Percentiles rank a stretch among this genome's conserved stretches.
These are phyloP conservation scores for Rhagium mordax DNA, from an alignment of 2,888 invertebrate species.

Conservation along the genomic window DNA sequence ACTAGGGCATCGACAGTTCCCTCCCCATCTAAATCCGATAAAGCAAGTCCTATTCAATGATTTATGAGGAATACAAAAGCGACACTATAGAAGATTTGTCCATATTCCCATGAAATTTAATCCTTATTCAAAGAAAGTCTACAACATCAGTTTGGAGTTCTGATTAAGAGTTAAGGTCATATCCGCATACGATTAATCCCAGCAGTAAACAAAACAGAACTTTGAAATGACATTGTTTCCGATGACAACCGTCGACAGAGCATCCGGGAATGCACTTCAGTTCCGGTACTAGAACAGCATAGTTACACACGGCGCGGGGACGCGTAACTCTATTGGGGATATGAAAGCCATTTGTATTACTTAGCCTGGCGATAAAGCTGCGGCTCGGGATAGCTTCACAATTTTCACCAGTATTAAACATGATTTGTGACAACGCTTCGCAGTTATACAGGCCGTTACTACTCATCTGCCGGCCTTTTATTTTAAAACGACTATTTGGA, in stretches of 20 bases:
- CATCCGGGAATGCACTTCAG: constrained; percentile 51
- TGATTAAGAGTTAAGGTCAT: constrained; percentile 9
- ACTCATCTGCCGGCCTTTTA: constrained; percentile 53
- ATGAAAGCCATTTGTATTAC: constrained; percentile 72
- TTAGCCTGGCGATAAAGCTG: constrained; percentile 72
- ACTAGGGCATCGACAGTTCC: too few species aligned
- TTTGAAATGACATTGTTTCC: constrained; percentile 58
- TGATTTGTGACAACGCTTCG: constrained; percentile 68
- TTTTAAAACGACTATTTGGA: constrained; percentile 18
- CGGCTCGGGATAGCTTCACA: constrained; percentile 68
- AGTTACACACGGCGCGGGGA: constrained; percentile 45
- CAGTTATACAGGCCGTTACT: constrained; percentile 63
- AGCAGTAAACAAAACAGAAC: constrained; percentile 34
- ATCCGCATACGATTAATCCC: constrained; percentile 34
- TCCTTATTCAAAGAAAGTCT: not conserved
- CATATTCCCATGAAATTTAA: not conserved
- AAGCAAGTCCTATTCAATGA: too few species aligned
- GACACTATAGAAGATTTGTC: too few species aligned
- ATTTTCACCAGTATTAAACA: constrained; percentile 70
- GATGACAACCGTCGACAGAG: constrained; percentile 50
- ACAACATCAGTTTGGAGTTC: constrained; percentile 1
- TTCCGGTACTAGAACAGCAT: constrained; percentile 24
- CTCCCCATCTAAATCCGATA: too few species aligned
- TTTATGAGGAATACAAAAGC: too few species aligned
- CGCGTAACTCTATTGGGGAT: constrained; percentile 64